Evolutionary conservation across 2,113 vertebrate species (phyloP).

Genomic region (Oncorhynchus keta): DNA sequence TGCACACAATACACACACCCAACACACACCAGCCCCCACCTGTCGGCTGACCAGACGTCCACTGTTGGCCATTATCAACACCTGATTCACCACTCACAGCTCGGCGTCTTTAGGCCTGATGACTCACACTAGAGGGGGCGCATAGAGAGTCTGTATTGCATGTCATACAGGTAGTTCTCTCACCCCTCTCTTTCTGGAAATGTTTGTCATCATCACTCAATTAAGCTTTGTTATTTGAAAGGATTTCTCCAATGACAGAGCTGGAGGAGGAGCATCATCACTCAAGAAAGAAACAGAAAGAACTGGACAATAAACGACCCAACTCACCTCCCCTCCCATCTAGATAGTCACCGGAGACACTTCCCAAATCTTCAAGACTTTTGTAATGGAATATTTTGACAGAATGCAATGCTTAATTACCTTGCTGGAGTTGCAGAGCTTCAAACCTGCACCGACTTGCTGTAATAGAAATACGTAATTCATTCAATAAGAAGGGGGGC

Average conservation of each 20-base stretch:
- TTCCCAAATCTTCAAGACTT: slow-evolving; percentile 19
- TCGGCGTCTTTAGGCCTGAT: slow-evolving; percentile 24
- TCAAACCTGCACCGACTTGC: slow-evolving; percentile 35
- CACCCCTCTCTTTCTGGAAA: slow-evolving; percentile 13
- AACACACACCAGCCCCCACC: neutral
- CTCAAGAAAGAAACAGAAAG: slow-evolving; percentile 27
- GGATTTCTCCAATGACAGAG: slow-evolving; percentile 5
- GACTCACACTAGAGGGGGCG: slow-evolving; percentile 21
- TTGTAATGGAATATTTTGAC: slow-evolving; percentile 41
- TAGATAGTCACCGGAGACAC: neutral
- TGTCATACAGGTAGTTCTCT: slow-evolving; percentile 16
- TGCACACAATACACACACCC: neutral
- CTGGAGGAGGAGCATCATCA: neutral
- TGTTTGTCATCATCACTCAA: slow-evolving; percentile 27
- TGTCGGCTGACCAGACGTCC: neutral
- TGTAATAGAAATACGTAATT: slow-evolving; percentile 35
- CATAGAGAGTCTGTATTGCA: slow-evolving; percentile 14
- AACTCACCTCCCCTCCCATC: slow-evolving; percentile 16
- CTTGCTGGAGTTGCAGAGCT: slow-evolving; percentile 15
- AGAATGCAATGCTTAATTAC: slow-evolving; percentile 31
- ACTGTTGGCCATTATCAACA: slow-evolving; percentile 6
- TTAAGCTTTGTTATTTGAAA: slow-evolving; percentile 25
- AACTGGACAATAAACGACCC: slow-evolving; percentile 32
- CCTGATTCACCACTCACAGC: slow-evolving; percentile 23
- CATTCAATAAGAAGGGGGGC: slow-evolving; percentile 15